Evolutionary conservation across 2,888 invertebrate species (phyloP).

Genomic region (Biston betularia): DNA sequence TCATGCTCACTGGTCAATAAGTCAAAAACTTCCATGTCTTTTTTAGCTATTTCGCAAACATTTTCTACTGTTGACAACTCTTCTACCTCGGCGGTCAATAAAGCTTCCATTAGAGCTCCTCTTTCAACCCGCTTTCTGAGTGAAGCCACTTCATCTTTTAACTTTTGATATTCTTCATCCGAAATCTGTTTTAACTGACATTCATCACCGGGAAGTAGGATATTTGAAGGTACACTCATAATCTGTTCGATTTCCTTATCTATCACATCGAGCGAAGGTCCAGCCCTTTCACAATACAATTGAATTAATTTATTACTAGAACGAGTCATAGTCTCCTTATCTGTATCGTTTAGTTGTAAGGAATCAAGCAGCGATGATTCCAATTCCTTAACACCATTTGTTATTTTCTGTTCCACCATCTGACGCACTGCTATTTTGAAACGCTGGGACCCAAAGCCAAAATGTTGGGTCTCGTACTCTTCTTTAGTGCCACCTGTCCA

Average conservation of each 20-base stretch:
- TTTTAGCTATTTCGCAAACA: conserved; percentile 73
- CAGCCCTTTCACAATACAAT: conserved; percentile 74
- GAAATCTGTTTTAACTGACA: conserved; percentile 68
- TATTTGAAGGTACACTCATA: conserved; percentile 71
- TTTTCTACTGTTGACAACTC: conserved; percentile 70
- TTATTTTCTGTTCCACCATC: conserved; percentile 80
- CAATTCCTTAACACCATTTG: conserved; percentile 72
- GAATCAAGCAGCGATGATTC: conserved; percentile 70
- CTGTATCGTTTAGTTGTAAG: conserved; percentile 73
- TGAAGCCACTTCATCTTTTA: conserved; percentile 69
- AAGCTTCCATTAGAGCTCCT: conserved; percentile 74
- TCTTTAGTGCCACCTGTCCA: conserved; percentile 79
- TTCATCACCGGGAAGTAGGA: conserved; percentile 75
- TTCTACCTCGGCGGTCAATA: conserved; percentile 72
- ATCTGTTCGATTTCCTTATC: conserved; percentile 74
- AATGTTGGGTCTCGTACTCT: conserved; percentile 82
- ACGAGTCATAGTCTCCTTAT: conserved; percentile 66
- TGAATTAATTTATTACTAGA: conserved; percentile 74
- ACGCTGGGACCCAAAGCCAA: conserved; percentile 79
- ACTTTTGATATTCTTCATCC: conserved; percentile 67
- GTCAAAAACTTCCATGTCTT: conserved; percentile 75
- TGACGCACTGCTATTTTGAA: conserved; percentile 77
- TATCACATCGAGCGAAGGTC: conserved; percentile 66
- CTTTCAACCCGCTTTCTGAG: conserved; percentile 71
- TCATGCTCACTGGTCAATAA: conserved; percentile 58